These are phyloP conservation scores for Carassius carassius DNA, from an alignment of 2,113 vertebrate species.

Conservation along the genomic window DNA sequence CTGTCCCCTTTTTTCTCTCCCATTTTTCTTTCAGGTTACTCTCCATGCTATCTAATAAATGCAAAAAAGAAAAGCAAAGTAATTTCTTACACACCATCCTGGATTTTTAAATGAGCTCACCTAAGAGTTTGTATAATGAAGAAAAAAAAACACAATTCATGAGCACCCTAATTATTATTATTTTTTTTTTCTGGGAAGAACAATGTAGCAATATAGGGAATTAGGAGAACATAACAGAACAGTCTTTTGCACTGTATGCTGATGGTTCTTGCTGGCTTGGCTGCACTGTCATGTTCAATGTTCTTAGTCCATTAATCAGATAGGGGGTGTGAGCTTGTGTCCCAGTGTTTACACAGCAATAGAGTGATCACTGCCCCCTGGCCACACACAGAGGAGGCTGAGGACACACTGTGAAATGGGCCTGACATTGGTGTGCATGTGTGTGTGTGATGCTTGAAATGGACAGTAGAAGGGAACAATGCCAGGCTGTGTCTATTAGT, in stretches of 20 bases:
- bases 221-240: conserved; percentile 44
- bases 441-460: conserved; percentile 14
- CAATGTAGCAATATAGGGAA: conserved; percentile 2
- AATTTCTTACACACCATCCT: background rate
- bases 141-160: background rate
- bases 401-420: conserved; percentile 77
- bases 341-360: conserved; percentile 70
- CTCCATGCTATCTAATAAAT: background rate
- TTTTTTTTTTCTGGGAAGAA: background rate
- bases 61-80: too few species aligned
- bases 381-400: conserved; percentile 64
- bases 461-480: conserved; percentile 48
- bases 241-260: conserved; percentile 54
- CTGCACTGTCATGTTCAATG: conserved; percentile 70
- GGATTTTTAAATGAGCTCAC: background rate
- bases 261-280: conserved; percentile 61
- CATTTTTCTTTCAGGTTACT: background rate
- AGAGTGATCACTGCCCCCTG: conserved; percentile 69
- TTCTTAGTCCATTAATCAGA: conserved; percentile 73
- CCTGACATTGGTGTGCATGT: conserved; percentile 66
- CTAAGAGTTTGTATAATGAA: background rate
- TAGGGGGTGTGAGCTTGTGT: conserved; percentile 58
- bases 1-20: background rate
- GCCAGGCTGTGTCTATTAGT: conserved; percentile 38
- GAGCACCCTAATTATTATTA: background rate